phyloP scores from a whole-genome alignment of 2,888 invertebrate species.

The Salticus scenicus region DNA sequence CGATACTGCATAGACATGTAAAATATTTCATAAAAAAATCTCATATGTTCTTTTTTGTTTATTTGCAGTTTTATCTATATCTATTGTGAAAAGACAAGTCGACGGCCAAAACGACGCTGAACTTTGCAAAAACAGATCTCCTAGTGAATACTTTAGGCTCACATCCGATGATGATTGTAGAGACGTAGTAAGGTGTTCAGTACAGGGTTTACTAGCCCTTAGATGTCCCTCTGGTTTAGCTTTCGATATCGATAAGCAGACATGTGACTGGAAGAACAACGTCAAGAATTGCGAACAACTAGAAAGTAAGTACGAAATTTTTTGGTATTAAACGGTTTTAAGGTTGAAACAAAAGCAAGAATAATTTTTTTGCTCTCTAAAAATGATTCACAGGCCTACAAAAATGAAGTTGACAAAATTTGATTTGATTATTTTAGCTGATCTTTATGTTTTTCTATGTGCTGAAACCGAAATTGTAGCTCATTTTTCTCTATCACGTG shows the following conservation, averaged over 20 bases:
- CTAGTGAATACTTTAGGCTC: constrained; percentile 93
- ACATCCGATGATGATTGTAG: constrained; percentile 90
- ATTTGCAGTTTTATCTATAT: constrained; percentile 76
- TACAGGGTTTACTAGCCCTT: constrained; percentile 86
- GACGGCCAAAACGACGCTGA: constrained; percentile 81
- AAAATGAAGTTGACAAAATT: no score
- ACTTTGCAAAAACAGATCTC: constrained; percentile 89
- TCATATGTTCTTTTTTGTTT: background rate
- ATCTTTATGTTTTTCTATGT: no score
- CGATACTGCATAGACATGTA: no score
- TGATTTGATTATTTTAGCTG: no score
- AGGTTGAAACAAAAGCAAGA: no score
- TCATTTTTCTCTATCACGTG: no score
- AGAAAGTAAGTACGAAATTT: constrained; percentile 87
- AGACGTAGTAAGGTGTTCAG: constrained; percentile 88
- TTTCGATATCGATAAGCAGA: constrained; percentile 95
- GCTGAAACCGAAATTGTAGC: no score
- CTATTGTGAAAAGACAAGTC: constrained; percentile 79
- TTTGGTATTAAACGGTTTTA: no score
- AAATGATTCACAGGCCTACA: no score
- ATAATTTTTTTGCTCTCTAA: no score
- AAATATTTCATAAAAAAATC: no score
- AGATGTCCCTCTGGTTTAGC: constrained; percentile 92
- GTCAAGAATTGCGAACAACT: constrained; percentile 95
- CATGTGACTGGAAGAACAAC: constrained; percentile 96